These are phyloP conservation scores for Ailuropoda melanoleuca DNA, from an alignment of 2,113 vertebrate genomes.

Conservation along the genomic window DNA sequence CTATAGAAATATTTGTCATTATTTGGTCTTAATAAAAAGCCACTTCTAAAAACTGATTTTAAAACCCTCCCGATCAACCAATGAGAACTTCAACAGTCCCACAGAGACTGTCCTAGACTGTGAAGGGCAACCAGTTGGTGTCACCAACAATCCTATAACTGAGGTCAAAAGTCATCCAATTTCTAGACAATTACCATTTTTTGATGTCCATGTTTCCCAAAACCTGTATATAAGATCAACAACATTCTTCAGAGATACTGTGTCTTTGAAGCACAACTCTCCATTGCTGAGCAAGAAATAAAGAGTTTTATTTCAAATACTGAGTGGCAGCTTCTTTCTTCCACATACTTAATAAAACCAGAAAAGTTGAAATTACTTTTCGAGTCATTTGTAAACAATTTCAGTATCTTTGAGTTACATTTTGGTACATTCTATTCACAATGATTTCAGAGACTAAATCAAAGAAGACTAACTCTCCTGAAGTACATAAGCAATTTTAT, in stretches of 20 bases:
- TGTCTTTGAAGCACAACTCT: background rate
- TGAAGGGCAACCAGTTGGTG: background rate
- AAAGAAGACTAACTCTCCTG: background rate
- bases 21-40: background rate
- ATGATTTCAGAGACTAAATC: background rate
- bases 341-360: background rate
- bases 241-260: background rate
- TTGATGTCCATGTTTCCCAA: background rate
- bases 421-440: constrained; percentile 15
- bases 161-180: background rate
- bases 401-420: background rate
- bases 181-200: background rate
- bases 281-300: background rate
- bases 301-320: background rate
- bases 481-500: background rate
- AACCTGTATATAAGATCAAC: background rate
- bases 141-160: background rate
- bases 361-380: constrained; percentile 23
- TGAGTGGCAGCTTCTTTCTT: background rate
- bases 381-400: constrained; percentile 18
- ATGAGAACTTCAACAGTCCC: background rate
- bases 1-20: background rate
- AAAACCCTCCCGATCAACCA: background rate
- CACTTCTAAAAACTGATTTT: background rate
- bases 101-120: fast-evolving